Evolutionary conservation across 2,113 vertebrate species (phyloP).

Genomic region (Meriones unguiculatus): DNA sequence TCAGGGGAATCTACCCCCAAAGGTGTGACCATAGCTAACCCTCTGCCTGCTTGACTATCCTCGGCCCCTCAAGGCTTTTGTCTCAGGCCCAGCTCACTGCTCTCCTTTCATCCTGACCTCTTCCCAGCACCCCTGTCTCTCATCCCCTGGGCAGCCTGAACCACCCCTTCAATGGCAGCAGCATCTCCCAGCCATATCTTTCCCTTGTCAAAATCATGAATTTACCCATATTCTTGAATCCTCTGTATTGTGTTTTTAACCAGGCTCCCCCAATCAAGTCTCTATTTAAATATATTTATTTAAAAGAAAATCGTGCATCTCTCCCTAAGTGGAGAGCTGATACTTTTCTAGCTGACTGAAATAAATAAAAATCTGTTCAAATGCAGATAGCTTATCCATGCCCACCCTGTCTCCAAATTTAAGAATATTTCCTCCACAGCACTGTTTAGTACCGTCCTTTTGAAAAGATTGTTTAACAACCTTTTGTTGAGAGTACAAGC

Average conservation of each 20-base stretch:
- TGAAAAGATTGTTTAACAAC: background rate
- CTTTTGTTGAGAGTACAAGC: background rate
- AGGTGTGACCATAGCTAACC: no score
- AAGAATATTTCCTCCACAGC: background rate
- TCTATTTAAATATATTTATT: slow-evolving; percentile 1
- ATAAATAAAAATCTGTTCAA: background rate
- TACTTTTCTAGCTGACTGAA: background rate
- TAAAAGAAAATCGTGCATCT: background rate
- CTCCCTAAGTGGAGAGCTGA: background rate
- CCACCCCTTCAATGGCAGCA: background rate
- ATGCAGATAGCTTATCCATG: background rate
- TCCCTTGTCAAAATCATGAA: background rate
- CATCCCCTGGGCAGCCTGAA: background rate
- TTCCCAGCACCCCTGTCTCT: no score
- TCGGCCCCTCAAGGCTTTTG: background rate
- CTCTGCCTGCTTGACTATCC: background rate
- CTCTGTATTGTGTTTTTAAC: background rate
- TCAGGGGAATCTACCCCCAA: background rate
- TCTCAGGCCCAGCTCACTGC: background rate
- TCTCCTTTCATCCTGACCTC: background rate
- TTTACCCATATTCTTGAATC: background rate
- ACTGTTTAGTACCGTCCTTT: background rate
- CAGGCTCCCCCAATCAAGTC: slow-evolving; percentile 17
- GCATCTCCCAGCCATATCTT: background rate
- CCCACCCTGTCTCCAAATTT: background rate